Percentiles rank a stretch among this genome's conserved stretches.
Evolutionary conservation across 2,797 vertebrate species (phyloP).

Genomic region (Ctenopoma multispine): DNA sequence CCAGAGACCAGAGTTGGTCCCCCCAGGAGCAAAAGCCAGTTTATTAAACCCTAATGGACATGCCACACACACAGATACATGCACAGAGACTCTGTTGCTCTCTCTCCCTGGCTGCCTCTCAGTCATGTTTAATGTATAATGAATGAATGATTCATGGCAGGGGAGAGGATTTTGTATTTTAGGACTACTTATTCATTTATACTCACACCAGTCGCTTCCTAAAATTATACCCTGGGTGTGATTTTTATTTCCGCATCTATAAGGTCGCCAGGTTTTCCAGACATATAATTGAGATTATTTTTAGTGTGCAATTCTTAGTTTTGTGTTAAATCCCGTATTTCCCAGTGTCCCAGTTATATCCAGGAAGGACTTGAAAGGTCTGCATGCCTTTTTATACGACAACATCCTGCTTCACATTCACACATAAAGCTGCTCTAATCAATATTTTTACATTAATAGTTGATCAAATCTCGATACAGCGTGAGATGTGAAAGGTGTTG

Average conservation of each 20-base stretch:
- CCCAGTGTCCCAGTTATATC: constrained; percentile 1
- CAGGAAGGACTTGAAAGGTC: not conserved
- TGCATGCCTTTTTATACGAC: not conserved
- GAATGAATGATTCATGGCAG: constrained; percentile 86
- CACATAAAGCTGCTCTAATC: constrained; percentile 2
- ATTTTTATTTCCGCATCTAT: constrained; percentile 26
- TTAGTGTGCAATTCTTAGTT: not conserved
- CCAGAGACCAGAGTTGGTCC: constrained; percentile 51
- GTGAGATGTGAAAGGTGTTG: not conserved
- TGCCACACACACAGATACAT: constrained; percentile 33
- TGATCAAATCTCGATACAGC: not conserved
- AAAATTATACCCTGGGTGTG: constrained; percentile 42
- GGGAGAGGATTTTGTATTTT: constrained; percentile 77
- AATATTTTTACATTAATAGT: not conserved
- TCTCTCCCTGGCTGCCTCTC: constrained; percentile 67
- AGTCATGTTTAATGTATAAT: constrained; percentile 86
- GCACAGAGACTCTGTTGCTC: constrained; percentile 23
- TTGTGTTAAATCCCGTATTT: not conserved
- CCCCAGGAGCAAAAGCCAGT: constrained; percentile 66
- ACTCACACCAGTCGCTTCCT: constrained; percentile 57
- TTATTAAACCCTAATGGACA: constrained; percentile 78
- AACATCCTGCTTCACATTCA: not conserved
- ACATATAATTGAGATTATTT: constrained; percentile 3
- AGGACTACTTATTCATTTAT: constrained; percentile 78
- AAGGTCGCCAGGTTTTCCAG: constrained; percentile 33